phyloP scores from a whole-genome alignment of 1,140 invertebrate genomes.

The Araneus ventricosus region DNA sequence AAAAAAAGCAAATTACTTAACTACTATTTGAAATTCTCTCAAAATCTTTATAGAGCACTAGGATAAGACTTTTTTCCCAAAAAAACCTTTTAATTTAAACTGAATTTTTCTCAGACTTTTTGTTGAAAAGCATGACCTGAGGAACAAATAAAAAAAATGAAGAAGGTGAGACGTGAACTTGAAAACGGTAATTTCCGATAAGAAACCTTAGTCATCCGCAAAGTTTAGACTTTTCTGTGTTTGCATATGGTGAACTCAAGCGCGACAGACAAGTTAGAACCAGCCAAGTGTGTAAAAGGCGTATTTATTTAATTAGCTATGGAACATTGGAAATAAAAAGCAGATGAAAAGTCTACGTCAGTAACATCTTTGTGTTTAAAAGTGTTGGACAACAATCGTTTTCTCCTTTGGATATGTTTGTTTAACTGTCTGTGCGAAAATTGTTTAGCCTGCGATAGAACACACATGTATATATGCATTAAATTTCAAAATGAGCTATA shows the following conservation, averaged over 20 bases:
- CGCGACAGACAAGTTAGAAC: neutral
- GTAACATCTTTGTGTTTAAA: neutral
- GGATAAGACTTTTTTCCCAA: neutral
- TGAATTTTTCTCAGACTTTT: neutral
- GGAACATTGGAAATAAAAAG: neutral
- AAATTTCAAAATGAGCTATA: too few relatives aligned
- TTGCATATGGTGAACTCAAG: neutral
- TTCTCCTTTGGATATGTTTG: too few relatives aligned
- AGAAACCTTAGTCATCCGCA: neutral
- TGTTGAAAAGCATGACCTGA: neutral
- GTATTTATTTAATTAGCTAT: conserved; percentile 36
- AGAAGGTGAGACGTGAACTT: conserved; percentile 3
- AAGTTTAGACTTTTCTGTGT: neutral
- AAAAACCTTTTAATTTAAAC: neutral
- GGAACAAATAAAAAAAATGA: neutral
- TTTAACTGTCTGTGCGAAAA: too few relatives aligned
- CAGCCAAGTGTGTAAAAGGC: conserved; percentile 1
- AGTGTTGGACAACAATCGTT: too few relatives aligned
- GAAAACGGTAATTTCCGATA: conserved; percentile 17
- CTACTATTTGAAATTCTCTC: neutral
- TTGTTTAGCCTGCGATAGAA: too few relatives aligned
- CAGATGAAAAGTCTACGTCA: neutral
- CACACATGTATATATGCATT: too few relatives aligned
- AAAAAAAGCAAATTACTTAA: too few relatives aligned
- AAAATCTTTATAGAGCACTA: neutral